These are phyloP conservation scores for Hippocampus barbouri DNA, from an alignment of 2,113 vertebrate species.

Conservation along the genomic window DNA sequence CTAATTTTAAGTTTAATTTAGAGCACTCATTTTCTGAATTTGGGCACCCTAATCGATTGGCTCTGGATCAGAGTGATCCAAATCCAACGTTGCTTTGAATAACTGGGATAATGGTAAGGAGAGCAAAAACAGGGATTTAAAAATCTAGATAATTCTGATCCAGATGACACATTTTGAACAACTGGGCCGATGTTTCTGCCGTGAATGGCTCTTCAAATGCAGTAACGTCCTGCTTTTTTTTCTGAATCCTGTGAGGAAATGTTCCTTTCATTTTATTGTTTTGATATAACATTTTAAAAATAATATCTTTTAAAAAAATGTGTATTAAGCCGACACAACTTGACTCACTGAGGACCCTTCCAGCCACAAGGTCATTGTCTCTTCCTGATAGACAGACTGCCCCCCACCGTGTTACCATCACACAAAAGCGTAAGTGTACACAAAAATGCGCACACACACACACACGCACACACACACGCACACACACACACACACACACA, in stretches of 20 bases:
- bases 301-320: background rate
- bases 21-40: no score
- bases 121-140: no score
- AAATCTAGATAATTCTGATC: no score
- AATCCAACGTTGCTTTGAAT: no score
- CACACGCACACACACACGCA: background rate
- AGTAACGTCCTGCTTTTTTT: no score
- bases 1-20: no score
- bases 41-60: no score
- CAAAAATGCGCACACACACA: background rate
- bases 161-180: no score
- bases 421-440: background rate
- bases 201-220: no score
- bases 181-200: no score
- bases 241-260: background rate
- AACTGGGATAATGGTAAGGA: no score
- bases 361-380: slow-evolving; percentile 83
- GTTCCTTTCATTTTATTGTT: background rate
- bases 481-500: background rate
- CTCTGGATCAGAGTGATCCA: no score
- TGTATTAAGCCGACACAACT: background rate
- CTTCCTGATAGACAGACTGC: slow-evolving; percentile 80
- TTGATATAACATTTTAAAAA: background rate
- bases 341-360: slow-evolving; percentile 58
- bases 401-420: slow-evolving; percentile 43